Evolutionary conservation across 2,888 invertebrate species (phyloP).

Genomic region (Catocala sponsa): DNA sequence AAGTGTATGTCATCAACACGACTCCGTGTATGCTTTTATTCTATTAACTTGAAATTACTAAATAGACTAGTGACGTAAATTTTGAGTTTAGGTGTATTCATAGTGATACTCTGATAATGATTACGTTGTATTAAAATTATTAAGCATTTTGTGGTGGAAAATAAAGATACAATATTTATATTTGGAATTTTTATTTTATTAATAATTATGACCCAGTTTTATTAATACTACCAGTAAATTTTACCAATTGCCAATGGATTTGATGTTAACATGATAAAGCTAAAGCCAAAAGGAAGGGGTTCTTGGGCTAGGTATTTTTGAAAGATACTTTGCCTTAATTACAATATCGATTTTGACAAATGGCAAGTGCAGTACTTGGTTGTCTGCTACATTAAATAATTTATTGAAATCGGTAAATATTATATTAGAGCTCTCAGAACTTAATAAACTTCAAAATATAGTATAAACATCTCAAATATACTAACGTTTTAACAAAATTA

Average conservation of each 20-base stretch:
- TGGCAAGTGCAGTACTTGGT: no score
- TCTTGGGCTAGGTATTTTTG: no score
- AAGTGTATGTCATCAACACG: not conserved
- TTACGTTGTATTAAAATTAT: conserved; percentile 26
- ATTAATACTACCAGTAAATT: conserved; percentile 30
- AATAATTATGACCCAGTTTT: conserved; percentile 37
- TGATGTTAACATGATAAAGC: not conserved
- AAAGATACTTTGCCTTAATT: no score
- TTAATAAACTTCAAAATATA: no score
- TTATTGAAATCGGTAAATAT: no score
- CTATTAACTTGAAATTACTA: conserved; percentile 22
- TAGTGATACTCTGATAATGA: conserved; percentile 21
- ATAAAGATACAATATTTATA: conserved; percentile 43
- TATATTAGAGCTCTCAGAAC: no score
- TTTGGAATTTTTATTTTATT: conserved; percentile 42
- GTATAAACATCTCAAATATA: no score
- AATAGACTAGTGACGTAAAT: conserved; percentile 19
- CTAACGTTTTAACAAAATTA: no score
- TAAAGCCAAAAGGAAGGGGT: no score
- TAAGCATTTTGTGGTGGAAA: conserved; percentile 46
- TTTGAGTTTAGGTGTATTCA: conserved; percentile 23
- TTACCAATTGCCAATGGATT: conserved; percentile 12
- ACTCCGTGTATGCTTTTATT: conserved; percentile 8
- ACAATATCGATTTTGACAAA: no score
- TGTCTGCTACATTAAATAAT: no score